Evolutionary conservation across 2,888 invertebrate genomes (phyloP).

Genomic region (Aphodius granarius): DNA sequence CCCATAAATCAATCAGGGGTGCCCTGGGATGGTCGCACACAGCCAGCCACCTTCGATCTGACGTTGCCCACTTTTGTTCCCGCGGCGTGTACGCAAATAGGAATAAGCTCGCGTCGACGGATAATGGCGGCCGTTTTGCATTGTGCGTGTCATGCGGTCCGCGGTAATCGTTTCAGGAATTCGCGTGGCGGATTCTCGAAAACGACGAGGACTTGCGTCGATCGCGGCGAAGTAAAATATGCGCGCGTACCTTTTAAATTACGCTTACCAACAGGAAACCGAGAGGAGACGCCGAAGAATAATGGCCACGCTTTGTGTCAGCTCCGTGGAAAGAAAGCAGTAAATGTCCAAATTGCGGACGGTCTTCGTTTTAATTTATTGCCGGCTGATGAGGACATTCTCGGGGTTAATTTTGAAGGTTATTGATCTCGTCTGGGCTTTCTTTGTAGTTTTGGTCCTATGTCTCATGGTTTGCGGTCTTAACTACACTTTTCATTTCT

Average conservation of each 20-base stretch:
- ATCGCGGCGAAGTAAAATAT: not conserved
- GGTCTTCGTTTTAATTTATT: not conserved
- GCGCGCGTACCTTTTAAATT: not conserved
- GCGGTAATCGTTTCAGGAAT: not conserved
- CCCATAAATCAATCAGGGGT: not conserved
- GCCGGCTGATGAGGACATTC: not conserved
- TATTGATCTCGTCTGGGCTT: not conserved
- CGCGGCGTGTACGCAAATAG: not conserved
- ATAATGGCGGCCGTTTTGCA: not conserved
- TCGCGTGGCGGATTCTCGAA: not conserved
- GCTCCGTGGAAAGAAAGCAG: not conserved
- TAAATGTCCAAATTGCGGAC: not conserved
- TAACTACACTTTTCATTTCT: not conserved
- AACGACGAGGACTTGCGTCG: not conserved
- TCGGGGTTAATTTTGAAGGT: not conserved
- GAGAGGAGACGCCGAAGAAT: not conserved
- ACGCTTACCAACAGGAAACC: not conserved
- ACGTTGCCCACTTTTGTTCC: not conserved
- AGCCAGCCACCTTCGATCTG: not conserved
- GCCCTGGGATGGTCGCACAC: not conserved
- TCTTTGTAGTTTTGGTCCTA: not conserved
- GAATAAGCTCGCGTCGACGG: not conserved
- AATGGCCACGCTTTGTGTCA: not conserved
- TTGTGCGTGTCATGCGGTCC: not conserved
- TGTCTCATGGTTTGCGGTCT: not conserved